phyloP scores from a whole-genome alignment of 2,113 vertebrate genomes.

The Mellivora capensis region DNA sequence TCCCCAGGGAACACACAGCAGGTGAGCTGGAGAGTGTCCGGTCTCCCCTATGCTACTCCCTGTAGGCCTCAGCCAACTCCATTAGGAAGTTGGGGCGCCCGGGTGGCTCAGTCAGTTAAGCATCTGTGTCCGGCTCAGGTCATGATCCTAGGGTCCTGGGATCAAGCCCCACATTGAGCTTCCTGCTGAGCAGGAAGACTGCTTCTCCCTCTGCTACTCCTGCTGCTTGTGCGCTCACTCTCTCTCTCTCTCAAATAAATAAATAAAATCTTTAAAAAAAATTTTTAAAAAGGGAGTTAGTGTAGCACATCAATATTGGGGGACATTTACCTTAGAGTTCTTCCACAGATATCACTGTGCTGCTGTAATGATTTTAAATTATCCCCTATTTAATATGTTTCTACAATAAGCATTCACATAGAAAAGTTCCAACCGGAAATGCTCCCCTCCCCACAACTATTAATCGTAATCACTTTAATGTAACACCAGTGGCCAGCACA shows the following conservation, averaged over 20 bases:
- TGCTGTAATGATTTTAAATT: neutral
- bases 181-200: neutral
- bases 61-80: neutral
- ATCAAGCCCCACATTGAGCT: rapidly evolving
- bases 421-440: neutral
- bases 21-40: rapidly evolving
- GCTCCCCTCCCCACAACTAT: neutral
- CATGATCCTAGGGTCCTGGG: neutral
- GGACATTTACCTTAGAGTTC: neutral
- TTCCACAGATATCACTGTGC: neutral
- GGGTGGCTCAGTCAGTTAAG: neutral
- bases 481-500: neutral
- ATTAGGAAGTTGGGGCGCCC: neutral
- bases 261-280: neutral
- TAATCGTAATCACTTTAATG: neutral
- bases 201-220: neutral
- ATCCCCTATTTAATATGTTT: neutral
- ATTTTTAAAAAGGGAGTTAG: neutral
- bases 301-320: too few relatives aligned
- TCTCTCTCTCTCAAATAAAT: neutral
- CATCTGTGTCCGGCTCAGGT: neutral
- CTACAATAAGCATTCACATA: neutral
- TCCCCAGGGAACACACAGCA: neutral
- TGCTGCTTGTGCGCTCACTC: neutral
- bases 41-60: rapidly evolving